phyloP scores from a whole-genome alignment of 2,797 vertebrate species.

The Chelonia mydas region DNA sequence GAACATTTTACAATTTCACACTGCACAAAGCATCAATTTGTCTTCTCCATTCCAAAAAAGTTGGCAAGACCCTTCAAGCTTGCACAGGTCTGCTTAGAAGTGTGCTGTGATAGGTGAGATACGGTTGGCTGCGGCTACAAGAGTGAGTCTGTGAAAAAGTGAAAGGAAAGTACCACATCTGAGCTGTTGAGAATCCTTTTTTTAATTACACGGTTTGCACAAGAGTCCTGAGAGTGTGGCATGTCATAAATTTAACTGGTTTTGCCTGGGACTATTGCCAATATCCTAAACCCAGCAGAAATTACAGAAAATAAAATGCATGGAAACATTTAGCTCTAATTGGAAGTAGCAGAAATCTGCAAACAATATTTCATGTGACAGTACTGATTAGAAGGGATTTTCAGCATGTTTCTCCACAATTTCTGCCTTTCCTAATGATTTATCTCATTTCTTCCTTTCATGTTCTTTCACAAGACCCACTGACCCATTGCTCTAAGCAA shows the following conservation, averaged over 20 bases:
- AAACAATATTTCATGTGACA: neutral
- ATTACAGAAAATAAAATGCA: neutral
- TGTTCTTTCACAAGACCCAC: neutral
- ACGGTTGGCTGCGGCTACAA: slow-evolving; percentile 30
- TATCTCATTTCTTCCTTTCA: neutral
- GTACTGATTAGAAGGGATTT: slow-evolving; percentile 12
- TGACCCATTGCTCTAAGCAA: neutral
- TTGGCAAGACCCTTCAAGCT: neutral
- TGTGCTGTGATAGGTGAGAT: neutral
- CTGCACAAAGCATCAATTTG: fast-evolving
- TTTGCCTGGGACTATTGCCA: neutral
- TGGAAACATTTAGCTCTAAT: neutral
- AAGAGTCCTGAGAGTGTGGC: slow-evolving; percentile 27
- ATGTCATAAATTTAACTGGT: neutral
- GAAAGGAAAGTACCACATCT: slow-evolving; percentile 63
- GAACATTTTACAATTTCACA: slow-evolving; percentile 13
- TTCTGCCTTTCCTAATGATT: neutral
- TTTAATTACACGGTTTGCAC: slow-evolving; percentile 49
- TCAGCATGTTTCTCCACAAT: neutral
- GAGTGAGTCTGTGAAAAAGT: slow-evolving; percentile 6
- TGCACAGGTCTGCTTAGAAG: slow-evolving; percentile 11
- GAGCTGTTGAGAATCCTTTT: slow-evolving; percentile 58
- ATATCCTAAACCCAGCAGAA: neutral
- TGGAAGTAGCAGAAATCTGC: neutral
- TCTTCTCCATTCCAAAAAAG: neutral